Base-by-base conservation (phyloP, 2,797 vertebrate genomes). In the Neosilurus hyrtlii region DNA sequence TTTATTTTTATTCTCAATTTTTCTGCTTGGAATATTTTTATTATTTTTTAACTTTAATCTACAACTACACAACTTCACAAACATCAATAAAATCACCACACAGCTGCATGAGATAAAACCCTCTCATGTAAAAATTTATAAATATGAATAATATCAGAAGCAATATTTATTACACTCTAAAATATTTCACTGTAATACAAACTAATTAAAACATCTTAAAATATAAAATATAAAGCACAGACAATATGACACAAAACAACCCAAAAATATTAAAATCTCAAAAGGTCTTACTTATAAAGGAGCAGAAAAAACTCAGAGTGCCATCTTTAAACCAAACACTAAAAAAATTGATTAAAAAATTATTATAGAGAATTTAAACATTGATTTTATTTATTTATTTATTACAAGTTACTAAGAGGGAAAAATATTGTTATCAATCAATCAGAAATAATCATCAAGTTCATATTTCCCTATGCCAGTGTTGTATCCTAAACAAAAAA, bases 1-100 rank as follows among this genome's bases (percentile, higher is more conserved):
- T 79, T 79, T 78, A 24, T 65, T 30, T 52, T 54, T 74, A 54
- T 73, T 54, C 43, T 52, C 16, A 15, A 72, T 10, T 52, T 14
- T 73, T 56, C 71, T 18, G 15, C 15, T 26, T n/a, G 37, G 12
- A 11, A 51, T 5, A 4, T 24, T 51, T 78, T 51, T n/a, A 30
- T 4, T 79, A 52, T 26, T 79, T 79, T 51, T 49, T 14, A 65
- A 30, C 51, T 66, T 51, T 37, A 79, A 66, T 8, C 24, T 30
- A 7, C 49, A 66, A 54, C 54, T 8, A 73, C 49, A 52, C 26
- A 26, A 10, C n/a, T 2, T 1, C 73, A 76, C 30, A 77, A 43
- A 57, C n/a, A n/a, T n/a, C 30, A 8, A n/a, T 11, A 35, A 43
- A 51, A 65, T 61, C 35, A 76, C 30, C 30, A 10, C 0, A 73